Base-by-base conservation (phyloP, 2,797 vertebrate species). In the Smutsia temminckii region DNA sequence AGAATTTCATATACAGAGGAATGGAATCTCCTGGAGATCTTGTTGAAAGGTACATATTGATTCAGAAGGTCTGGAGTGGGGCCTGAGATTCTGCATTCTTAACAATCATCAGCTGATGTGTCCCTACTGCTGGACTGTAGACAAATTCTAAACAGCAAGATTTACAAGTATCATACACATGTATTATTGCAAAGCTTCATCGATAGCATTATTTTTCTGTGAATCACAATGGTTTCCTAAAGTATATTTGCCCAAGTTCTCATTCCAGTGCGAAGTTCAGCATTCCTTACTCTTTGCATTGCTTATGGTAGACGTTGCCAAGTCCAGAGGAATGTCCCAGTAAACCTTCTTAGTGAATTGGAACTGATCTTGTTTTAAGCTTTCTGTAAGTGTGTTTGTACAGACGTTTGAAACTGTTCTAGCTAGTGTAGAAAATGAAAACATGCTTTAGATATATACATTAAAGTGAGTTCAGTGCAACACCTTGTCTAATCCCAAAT, bases 281-380 rank as follows among this genome's bases (percentile, higher is more conserved):
- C 46, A 12, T 85, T 87, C 79, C 81, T 66, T 71, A 42, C 20
- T 90, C 32, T 64, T 85, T 49, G n/a, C 1, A 5, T 40, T 86
- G 53, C 55, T 89, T 79, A 18, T 9, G 13, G 49, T 64, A 91
- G 51, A 93, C 3, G 20, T 77, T 91, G 6, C 34, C 87, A 86
- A 21, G 46, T 74, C 72, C 57, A 69, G 49, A 94, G 37, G 17
- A 68, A 77, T 68, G 42, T 57, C 25, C 75, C 71, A 42, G 14
- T n/a, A 89, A 96, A 57, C 25, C 21, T 71, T 83, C 55, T 66
- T 78, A 69, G 34, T 53, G 14, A 40, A 46, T 86, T 89, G 34
- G 57, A 68, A 61, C n/a, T 61, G 59, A 89, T 81, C 68, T 74
- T 57, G n/a, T 83, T 89, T 74, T 83, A 84, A 92, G 32, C 86